A percentile compares a stretch with the other conserved stretches of the same genome.
Evolutionary conservation across 2,888 invertebrate genomes (phyloP).

Genomic region (Enoplolaimus lenunculus): DNA sequence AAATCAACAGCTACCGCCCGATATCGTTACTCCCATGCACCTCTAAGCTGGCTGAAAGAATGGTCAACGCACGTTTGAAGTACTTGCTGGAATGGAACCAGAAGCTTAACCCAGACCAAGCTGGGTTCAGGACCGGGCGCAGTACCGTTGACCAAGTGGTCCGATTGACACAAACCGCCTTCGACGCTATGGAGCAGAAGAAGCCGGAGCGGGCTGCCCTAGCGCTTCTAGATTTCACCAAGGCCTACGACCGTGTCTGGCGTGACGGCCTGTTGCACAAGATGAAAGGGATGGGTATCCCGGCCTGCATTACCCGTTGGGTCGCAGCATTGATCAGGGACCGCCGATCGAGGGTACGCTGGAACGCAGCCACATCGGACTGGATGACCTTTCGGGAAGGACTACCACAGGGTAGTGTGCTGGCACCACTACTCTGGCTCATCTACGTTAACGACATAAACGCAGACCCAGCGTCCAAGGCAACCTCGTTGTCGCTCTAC

Average conservation of each 20-base stretch:
- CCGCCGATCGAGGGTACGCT: not conserved
- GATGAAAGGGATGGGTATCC: not conserved
- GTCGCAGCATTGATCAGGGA: not conserved
- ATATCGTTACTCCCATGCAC: too few relatives aligned
- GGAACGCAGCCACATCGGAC: not conserved
- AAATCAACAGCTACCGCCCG: too few relatives aligned
- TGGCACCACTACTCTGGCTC: not conserved
- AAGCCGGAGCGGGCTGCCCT: too few relatives aligned
- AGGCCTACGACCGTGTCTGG: slow-evolving; percentile 5
- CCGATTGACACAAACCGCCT: not conserved
- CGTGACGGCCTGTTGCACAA: not conserved
- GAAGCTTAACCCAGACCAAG: not conserved
- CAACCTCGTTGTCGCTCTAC: too few relatives aligned
- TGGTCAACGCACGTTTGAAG: too few relatives aligned
- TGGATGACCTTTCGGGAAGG: not conserved
- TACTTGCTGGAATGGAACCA: not conserved
- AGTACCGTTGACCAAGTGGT: not conserved
- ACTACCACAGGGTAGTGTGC: not conserved
- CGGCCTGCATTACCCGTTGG: not conserved
- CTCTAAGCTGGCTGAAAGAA: too few relatives aligned
- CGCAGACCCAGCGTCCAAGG: too few relatives aligned
- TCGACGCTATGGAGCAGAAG: not conserved
- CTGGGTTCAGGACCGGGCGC: not conserved
- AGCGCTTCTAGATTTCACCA: not conserved
- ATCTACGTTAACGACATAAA: slow-evolving; percentile 8